Percentiles rank a stretch among this genome's conserved stretches.
phyloP scores from a whole-genome alignment of 2,797 vertebrate genomes.

The Xenopus petersii region DNA sequence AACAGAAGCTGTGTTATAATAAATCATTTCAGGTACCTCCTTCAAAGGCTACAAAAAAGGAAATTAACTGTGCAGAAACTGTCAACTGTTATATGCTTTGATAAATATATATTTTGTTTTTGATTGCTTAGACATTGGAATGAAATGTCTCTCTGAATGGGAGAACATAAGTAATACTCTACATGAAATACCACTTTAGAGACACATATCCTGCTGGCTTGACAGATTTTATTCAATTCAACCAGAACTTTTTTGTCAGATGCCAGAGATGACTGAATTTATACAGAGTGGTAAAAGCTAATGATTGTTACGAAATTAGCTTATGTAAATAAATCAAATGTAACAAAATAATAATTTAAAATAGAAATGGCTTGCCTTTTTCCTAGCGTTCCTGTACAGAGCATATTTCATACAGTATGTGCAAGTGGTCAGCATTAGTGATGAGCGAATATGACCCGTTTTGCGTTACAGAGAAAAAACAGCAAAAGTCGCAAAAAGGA shows the following conservation, averaged over 20 bases:
- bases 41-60: slow-evolving; percentile 9
- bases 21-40: slow-evolving; percentile 12
- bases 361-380: no score
- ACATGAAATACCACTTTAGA: slow-evolving; percentile 18
- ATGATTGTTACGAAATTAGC: slow-evolving; percentile 27
- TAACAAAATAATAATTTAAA: no score
- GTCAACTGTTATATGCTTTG: slow-evolving; percentile 33
- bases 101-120: slow-evolving; percentile 43
- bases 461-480: no score
- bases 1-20: background rate
- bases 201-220: background rate
- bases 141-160: slow-evolving; percentile 24
- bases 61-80: slow-evolving; percentile 6
- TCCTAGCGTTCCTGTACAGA: no score
- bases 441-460: no score
- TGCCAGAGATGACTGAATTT: slow-evolving; percentile 10
- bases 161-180: slow-evolving; percentile 14
- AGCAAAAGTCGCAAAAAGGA: no score
- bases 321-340: slow-evolving; percentile 22
- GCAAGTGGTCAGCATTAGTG: no score
- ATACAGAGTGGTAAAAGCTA: slow-evolving; percentile 29
- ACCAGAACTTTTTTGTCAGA: background rate
- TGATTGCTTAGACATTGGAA: slow-evolving; percentile 37
- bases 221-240: slow-evolving; percentile 32
- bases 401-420: no score